phyloP scores from a whole-genome alignment of 2,888 invertebrate genomes.

The Calameuta filiformis region DNA sequence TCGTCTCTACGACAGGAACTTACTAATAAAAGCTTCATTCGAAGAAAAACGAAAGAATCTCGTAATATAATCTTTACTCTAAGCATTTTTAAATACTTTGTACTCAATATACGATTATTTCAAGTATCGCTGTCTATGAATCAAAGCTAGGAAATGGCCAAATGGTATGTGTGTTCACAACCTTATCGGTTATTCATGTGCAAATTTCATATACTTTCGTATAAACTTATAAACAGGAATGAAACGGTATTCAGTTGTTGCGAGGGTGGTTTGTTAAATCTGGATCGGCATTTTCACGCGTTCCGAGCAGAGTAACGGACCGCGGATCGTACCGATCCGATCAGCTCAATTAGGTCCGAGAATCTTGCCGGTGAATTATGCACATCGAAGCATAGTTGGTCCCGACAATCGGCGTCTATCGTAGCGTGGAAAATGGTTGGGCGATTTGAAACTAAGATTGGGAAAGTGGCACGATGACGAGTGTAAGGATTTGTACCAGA shows the following conservation, averaged over 20 bases:
- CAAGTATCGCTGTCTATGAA: neutral
- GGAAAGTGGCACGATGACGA: constrained; percentile 8
- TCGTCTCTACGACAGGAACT: neutral
- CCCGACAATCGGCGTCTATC: constrained; percentile 24
- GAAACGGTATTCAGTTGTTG: neutral
- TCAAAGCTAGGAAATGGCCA: neutral
- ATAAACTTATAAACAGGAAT: neutral
- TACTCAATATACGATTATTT: neutral
- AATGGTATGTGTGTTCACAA: neutral
- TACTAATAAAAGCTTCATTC: neutral
- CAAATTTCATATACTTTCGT: neutral
- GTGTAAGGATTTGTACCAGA: neutral
- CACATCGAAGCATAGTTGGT: constrained; percentile 8
- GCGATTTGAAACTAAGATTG: constrained; percentile 19
- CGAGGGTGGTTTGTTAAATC: constrained; percentile 9
- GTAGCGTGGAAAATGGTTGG: constrained; percentile 21
- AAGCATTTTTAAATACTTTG: neutral
- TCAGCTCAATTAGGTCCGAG: constrained; percentile 6
- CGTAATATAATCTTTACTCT: neutral
- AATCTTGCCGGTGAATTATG: constrained; percentile 4
- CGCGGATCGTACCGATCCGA: constrained; percentile 12
- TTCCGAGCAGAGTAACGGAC: constrained; percentile 24
- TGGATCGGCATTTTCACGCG: constrained; percentile 23
- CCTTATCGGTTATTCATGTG: neutral
- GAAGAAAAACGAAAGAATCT: neutral